Conservation (phyloP, 2,888 invertebrate genomes). For the Agriopis marginaria region DNA sequence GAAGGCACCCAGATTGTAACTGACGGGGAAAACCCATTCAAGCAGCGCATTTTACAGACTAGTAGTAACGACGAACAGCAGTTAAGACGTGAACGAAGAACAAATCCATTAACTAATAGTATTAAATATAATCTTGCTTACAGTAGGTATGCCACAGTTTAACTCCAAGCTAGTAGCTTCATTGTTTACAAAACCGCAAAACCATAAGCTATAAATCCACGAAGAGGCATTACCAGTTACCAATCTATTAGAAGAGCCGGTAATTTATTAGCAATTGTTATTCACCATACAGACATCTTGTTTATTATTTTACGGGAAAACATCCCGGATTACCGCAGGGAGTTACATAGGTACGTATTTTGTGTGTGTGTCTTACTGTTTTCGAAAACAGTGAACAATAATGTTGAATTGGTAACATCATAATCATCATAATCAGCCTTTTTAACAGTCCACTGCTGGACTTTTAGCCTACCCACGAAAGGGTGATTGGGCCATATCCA, state of each 20-base stretch:
- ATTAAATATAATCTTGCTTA: not conserved
- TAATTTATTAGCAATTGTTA: constrained; percentile 27
- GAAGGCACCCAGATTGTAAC: too few species aligned
- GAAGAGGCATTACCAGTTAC: constrained; percentile 2
- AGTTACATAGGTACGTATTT: not conserved
- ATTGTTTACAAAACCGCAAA: constrained; percentile 5
- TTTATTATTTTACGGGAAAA: constrained; percentile 27
- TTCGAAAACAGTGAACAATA: not conserved
- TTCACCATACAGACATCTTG: constrained; percentile 6
- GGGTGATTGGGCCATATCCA: too few species aligned
- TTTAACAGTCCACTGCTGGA: too few species aligned
- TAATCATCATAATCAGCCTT: too few species aligned
- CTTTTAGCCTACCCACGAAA: too few species aligned
- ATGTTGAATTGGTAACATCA: not conserved
- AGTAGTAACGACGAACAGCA: too few species aligned
- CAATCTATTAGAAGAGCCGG: constrained; percentile 12
- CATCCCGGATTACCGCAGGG: not conserved
- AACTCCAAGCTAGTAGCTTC: not conserved
- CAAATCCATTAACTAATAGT: not conserved
- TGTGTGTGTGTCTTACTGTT: constrained; percentile 6
- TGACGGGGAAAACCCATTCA: too few species aligned
- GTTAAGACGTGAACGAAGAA: too few species aligned
- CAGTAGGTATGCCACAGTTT: not conserved
- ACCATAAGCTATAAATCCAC: constrained; percentile 3
- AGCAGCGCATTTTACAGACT: too few species aligned